Evolutionary conservation across 2,113 vertebrate species (phyloP), one percentile per base, ranked within the genome.

Genomic region (Ptychochromis oligacanthus): DNA sequence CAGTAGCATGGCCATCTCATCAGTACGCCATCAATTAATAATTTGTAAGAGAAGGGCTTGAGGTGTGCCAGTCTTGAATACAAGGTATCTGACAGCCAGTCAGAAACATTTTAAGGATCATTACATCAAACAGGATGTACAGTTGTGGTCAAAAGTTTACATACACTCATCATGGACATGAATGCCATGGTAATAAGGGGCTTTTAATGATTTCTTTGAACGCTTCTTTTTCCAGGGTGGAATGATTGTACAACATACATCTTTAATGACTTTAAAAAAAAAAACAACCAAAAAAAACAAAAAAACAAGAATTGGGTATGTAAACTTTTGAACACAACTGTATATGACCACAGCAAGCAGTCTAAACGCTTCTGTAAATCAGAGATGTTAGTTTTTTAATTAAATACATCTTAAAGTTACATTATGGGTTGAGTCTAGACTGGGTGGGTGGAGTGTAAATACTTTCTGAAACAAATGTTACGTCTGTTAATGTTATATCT

Each of bases 1-100:
- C 49, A 18, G 49, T 14, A 49, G 46, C 43, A 2, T 31, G 43
- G 24, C 43, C 17, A 72, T 72, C 46, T 52, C 65, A 52, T 72
- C 65, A 72, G 26, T 26, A 72, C 67, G 52, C 26, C 67, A 72
- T 72, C 26, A 72, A 72, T 72, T 72, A 72, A 72, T 72, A 26
- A 72, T 52, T 49, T 70, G 65, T 31, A 70, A 70, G 43, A 72
- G 43, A 56, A 10, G 54, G n/a, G 54, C 10, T 11, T 56, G 4
- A 11, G n/a, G 10, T 55, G 54, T 7, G 4, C 26, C 67, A 52
- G 17, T 54, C 46, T 52, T 52, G 67, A 72, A 54, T 72, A 72
- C 52, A 72, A 72, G 46, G 67, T 17, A 72, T 54, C 26, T 54
- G 67, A 72, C 67, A 72, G 46, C 46, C 26, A 13, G 17, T 31